Evolutionary conservation across 2,797 vertebrate genomes (phyloP).

Genomic region (Poeciliopsis infans): DNA sequence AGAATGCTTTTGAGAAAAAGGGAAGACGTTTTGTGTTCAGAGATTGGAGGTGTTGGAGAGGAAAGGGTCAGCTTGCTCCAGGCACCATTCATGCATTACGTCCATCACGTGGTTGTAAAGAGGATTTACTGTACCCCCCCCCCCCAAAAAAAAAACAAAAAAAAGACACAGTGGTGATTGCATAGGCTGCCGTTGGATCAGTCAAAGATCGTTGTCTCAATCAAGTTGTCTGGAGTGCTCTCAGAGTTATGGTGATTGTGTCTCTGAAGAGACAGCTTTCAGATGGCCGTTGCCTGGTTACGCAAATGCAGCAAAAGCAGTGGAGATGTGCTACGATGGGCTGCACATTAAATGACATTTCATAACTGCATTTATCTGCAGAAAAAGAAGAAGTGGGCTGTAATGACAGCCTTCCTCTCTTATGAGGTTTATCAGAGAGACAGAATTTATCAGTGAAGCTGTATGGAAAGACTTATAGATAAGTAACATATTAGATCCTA

Average conservation of each 20-base stretch:
- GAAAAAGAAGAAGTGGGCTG: constrained; percentile 27
- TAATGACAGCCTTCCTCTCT: constrained; percentile 41
- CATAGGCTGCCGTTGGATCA: constrained; percentile 58
- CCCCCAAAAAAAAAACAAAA: constrained; percentile 15
- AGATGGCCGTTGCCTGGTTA: constrained; percentile 81
- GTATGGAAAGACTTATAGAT: background rate
- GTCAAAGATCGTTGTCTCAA: constrained; percentile 71
- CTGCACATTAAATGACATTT: constrained; percentile 74
- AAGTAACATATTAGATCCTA: too few species aligned
- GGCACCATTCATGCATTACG: background rate
- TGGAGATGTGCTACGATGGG: constrained; percentile 73
- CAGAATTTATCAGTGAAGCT: background rate
- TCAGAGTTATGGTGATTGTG: constrained; percentile 80
- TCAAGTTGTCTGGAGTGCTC: constrained; percentile 77
- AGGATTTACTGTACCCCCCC: background rate
- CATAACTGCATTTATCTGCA: constrained; percentile 66
- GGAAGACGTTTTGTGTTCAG: background rate
- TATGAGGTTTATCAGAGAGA: constrained; percentile 27
- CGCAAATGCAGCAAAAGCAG: constrained; percentile 76
- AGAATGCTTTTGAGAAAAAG: background rate
- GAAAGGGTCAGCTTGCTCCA: background rate
- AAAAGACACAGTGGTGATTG: constrained; percentile 41
- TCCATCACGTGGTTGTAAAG: background rate
- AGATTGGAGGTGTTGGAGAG: background rate
- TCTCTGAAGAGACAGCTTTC: constrained; percentile 79